Conservation (phyloP, 2,888 invertebrate species). For the Eudasyphora cyanicolor region DNA sequence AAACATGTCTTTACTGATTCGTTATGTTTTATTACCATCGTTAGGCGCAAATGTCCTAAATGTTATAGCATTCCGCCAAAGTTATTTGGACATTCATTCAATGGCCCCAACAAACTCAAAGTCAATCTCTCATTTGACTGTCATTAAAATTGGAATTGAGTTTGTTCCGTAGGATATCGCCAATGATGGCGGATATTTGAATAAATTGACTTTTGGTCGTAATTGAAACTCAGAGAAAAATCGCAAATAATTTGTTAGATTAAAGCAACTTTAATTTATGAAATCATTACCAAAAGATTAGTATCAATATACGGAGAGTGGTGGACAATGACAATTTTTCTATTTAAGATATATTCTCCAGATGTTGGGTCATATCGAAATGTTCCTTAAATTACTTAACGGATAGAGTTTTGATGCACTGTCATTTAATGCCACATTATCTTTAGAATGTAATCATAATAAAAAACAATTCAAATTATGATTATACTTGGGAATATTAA, state of each 20-base stretch:
- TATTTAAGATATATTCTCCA: too few relatives aligned
- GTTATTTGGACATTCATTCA: slow-evolving; percentile 22
- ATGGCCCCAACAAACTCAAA: slow-evolving; percentile 2
- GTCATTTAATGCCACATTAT: too few relatives aligned
- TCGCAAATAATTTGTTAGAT: slow-evolving; percentile 7
- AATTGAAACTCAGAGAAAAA: background rate
- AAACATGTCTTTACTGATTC: slow-evolving; percentile 42
- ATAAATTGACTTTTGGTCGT: background rate
- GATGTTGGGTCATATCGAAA: too few relatives aligned
- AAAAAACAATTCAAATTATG: too few relatives aligned
- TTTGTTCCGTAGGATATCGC: slow-evolving; percentile 21
- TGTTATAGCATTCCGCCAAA: slow-evolving; percentile 20
- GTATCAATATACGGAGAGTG: too few relatives aligned
- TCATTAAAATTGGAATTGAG: slow-evolving; percentile 39
- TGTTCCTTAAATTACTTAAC: too few relatives aligned
- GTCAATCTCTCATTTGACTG: slow-evolving; percentile 30
- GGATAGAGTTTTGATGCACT: too few relatives aligned
- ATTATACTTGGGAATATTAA: too few relatives aligned
- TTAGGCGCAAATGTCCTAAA: slow-evolving; percentile 47
- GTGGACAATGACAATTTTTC: too few relatives aligned
- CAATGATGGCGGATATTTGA: background rate
- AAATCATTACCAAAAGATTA: slow-evolving; percentile 14
- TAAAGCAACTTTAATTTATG: background rate
- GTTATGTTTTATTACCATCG: slow-evolving; percentile 34
- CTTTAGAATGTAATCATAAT: too few relatives aligned